Evolutionary conservation across 1,140 invertebrate genomes (phyloP), one percentile per base, ranked within the genome.

Genomic region (Macrocentrus cingulum): DNA sequence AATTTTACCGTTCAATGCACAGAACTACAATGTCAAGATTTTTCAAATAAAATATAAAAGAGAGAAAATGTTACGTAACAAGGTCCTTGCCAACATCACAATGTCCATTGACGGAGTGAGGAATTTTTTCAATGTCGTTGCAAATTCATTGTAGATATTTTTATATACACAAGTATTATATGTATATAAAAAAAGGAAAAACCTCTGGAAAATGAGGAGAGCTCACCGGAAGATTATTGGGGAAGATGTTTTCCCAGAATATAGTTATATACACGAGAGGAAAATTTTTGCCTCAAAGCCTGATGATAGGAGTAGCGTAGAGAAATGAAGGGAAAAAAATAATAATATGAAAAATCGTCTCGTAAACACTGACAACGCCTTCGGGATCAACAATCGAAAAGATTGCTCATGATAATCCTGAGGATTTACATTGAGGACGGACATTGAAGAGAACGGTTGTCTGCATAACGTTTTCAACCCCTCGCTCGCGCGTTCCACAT

Each of bases 351-450:
- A 39, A 39, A 39, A 4, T n/a, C 3, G 20, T 48, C 20, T n/a
- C 9, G 22, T 25, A 48, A 48, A 48, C 22, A 22, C 19, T 48
- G 22, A 48, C 45, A 48, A 48, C 45, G 45, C 45, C 19, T n/a
- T 48, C n/a, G 45, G 22, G 20, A 48, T 48, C 36, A 15, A 11
- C 45, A 48, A 48, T 48, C 45, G 13, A 25, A 25, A 23, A 48
- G 45, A 48, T 48, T 48, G 45, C 45, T 25, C 45, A 48, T 48
- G 45, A 48, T 48, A 48, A 48, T 48, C 45, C 20, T 16, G 22
- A 16, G 22, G 22, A 25, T 25, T 32, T 29, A n/a, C 25, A 9
- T 29, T 5, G 4, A 29, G 4, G 25, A 29, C 25, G 25, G 25
- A 29, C 25, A 29, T 4, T 5, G 4, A 29, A 29, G 25, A 29